Evolutionary conservation across 2,888 invertebrate genomes (phyloP).

Genomic region (Apamea monoglypha): DNA sequence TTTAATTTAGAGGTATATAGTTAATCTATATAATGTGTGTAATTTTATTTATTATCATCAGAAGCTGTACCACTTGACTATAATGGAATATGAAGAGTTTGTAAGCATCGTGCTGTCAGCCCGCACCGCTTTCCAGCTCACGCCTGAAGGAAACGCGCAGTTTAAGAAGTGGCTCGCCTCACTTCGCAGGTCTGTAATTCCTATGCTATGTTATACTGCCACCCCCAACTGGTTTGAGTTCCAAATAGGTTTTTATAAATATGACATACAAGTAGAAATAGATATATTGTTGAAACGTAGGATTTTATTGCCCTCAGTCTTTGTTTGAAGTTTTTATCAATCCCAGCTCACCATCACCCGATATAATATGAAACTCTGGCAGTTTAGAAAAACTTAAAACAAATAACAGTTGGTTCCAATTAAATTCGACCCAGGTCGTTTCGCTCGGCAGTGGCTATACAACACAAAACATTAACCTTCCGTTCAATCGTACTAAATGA

Average conservation of each 20-base stretch:
- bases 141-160: slow-evolving; percentile 98
- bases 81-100: slow-evolving; percentile 98
- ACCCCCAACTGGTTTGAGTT: not conserved
- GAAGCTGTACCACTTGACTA: slow-evolving; percentile 97
- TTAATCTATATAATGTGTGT: no score
- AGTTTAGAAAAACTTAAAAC: not conserved
- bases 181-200: slow-evolving; percentile 93
- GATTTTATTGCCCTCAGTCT: not conserved
- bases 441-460: not conserved
- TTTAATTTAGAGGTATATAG: no score
- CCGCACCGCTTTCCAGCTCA: slow-evolving; percentile 97
- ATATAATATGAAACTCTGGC: not conserved
- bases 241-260: not conserved
- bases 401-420: not conserved
- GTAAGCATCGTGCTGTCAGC: slow-evolving; percentile 98
- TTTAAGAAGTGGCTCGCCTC: slow-evolving; percentile 99
- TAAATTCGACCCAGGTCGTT: not conserved
- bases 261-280: slow-evolving; percentile 2
- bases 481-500: no score
- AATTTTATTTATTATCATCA: no score
- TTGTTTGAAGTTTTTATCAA: slow-evolving; percentile 4
- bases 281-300: not conserved
- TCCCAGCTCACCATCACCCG: not conserved
- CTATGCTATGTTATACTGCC: not conserved
- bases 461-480: slow-evolving; percentile 37